Evolutionary conservation across 2,888 invertebrate species (phyloP).

Genomic region (Synanthedon vespiformis): DNA sequence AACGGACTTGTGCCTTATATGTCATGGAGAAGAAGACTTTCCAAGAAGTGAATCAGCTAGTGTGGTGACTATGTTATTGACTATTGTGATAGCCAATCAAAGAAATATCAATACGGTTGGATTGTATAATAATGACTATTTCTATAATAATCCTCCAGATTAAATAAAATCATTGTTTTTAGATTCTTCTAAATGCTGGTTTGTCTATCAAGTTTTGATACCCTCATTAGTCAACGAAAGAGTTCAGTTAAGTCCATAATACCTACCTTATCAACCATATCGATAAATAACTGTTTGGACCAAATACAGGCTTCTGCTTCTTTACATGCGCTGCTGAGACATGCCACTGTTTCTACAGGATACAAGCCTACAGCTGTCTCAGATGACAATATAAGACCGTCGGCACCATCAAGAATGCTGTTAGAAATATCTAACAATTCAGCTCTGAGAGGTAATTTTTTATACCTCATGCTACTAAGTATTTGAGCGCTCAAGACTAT

Average conservation of each 20-base stretch:
- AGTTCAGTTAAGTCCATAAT: background rate
- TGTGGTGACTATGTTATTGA: no score
- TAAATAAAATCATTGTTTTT: no score
- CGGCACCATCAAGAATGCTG: conserved; percentile 80
- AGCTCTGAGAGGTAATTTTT: conserved; percentile 57
- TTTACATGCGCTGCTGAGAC: conserved; percentile 63
- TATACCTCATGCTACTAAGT: conserved; percentile 41
- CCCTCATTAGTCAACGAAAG: no score
- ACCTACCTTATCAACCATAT: conserved; percentile 40
- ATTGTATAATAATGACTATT: no score
- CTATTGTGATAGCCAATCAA: no score
- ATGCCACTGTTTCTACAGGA: conserved; percentile 62
- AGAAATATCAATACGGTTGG: no score
- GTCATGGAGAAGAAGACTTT: no score
- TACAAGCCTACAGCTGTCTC: conserved; percentile 76
- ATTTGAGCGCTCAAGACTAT: conserved; percentile 40
- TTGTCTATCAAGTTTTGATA: no score
- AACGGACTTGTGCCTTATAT: no score
- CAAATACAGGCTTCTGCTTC: conserved; percentile 81
- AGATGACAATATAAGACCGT: conserved; percentile 76
- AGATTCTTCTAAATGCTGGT: no score
- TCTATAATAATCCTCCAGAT: no score
- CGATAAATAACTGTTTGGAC: conserved; percentile 54
- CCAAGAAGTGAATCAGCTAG: no score
- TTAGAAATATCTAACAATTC: conserved; percentile 79